Evolutionary conservation across 2,888 invertebrate genomes (phyloP), one percentile per base, ranked within the genome.

Genomic region (Pantelozetes paolii): DNA sequence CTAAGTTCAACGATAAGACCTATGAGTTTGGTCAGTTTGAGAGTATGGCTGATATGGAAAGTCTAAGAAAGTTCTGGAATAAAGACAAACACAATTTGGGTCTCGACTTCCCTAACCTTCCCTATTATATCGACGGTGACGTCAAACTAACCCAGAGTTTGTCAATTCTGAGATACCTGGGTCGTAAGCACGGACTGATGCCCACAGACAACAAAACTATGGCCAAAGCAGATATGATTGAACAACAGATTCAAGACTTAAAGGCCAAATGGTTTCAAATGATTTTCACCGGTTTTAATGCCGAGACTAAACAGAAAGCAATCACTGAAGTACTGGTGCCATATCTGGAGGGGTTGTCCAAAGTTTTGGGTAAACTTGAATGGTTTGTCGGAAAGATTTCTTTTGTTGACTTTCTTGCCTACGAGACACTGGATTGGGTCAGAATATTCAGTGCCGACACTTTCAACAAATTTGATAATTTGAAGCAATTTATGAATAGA

Each of bases 1-100:
- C 81, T 64, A 82, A 83, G 0, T 85, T 82, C 79, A 83, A 83
- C 76, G 84, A 85, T 75, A 81, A 82, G 54, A 75, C 79, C n/a
- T 84, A 83, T 76, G 79, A 80, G 15, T 80, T 79, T 75, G 84
- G 83, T 5, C 79, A 80, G 78, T 82, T 80, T n/a, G 9, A 40
- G 67, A 11, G 20, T 28, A 18, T 26, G 8, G 6, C 67, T 8
- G 71, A 71, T 26, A 6, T 11, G 54, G 50, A 18, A 57, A 9
- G 64, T 6, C 6, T 32, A 8, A 30, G 8, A 30, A 20, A 72
- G 26, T 3, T 64, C 36, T 84, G 83, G 83, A 77, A 78, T 6
- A 79, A 79, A 32, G 80, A 79, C 8, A 83, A 83, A 77, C 71
- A 77, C 83, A 84, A 75, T 0, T 78, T 82, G 13, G 81, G 80